A percentile compares a stretch with the other conserved stretches of the same genome.
Conservation (phyloP, 1,140 invertebrate species). For the Caenorhabditis inopinata region DNA sequence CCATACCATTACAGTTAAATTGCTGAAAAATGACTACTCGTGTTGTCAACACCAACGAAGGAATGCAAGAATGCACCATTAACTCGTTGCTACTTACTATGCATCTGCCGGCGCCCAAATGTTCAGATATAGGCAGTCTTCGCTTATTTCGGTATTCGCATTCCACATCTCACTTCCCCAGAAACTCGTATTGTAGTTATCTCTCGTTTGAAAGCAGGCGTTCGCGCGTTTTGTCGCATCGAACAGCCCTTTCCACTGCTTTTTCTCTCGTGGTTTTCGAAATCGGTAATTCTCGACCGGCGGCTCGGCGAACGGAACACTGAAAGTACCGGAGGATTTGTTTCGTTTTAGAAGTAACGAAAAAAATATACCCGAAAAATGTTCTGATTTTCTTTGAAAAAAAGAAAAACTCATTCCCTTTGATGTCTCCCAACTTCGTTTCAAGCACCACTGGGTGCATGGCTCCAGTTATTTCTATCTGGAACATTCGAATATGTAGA, state of each 20-base stretch:
- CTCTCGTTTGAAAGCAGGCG: constrained; percentile 58
- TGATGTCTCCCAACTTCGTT: constrained; percentile 49
- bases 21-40: too few species aligned
- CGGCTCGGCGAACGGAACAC: constrained; percentile 61
- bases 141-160: constrained; percentile 57
- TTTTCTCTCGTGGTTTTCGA: constrained; percentile 54
- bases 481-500: background rate
- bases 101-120: constrained; percentile 61
- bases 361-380: constrained; percentile 41
- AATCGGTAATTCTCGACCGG: constrained; percentile 56
- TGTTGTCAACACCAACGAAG: too few species aligned
- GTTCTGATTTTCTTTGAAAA: constrained; percentile 59
- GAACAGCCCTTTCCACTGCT: constrained; percentile 58
- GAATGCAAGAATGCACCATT: too few species aligned
- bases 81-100: constrained; percentile 1
- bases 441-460: constrained; percentile 50
- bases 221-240: constrained; percentile 55
- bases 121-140: constrained; percentile 64
- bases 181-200: constrained; percentile 58
- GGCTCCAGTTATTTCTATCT: background rate
- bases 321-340: constrained; percentile 14
- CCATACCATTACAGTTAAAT: constrained; percentile 66
- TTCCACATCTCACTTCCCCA: constrained; percentile 67
- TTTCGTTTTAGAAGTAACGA: too few species aligned
- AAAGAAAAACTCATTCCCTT: constrained; percentile 62